Base-by-base conservation (phyloP, 2,888 invertebrate genomes). In the Crocallis elinguaria region DNA sequence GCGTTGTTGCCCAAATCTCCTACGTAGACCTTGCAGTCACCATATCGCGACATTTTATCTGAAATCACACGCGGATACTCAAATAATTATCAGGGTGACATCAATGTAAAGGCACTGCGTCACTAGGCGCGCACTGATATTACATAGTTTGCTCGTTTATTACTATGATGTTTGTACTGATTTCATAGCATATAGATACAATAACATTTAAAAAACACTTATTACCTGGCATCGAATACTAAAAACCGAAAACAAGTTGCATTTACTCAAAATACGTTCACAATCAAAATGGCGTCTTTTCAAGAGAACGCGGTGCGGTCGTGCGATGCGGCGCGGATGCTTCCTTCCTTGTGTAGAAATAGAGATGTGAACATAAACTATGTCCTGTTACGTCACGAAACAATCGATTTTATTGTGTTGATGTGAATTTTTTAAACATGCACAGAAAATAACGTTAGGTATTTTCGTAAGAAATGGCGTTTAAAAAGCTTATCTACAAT, bases 11-110 rank as follows among this genome's bases (percentile, higher is more conserved):
- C 98, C 77, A 99, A 93, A 91, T 98, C 98, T 45, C 98, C 99
- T 16, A 99, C 98, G 86, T 98, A 99, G 37, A 98, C 96, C 88
- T 98, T 98, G 77, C 98, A 97, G 88, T 98, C 98, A 64, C 95
- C 95, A 78, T 96, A 95, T 52, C 96, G 93, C 64, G 95, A 95
- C 95, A 96, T 95, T 79, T 86, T 87, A 56, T 58, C 64, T 64
- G 62, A 58, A 64, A 64, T 38, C 29, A 39, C 44, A 51, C 27
- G 38, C 17, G 32, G 43, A 2, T n/a, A 4, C 33, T 27, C 17
- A 7, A 14, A 39, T n/a, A n/a, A 39, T 35, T 39, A 46, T 14
- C 14, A 8, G 6, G 19, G 8, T 29, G 14, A 6, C n/a, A 39
- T 21, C 14, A 7, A 7, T 2, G 9, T 29, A 39, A n/a, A 5